Base-by-base conservation (phyloP, 92 coral and sea anemone species). In the Phymanthus crucifer region DNA sequence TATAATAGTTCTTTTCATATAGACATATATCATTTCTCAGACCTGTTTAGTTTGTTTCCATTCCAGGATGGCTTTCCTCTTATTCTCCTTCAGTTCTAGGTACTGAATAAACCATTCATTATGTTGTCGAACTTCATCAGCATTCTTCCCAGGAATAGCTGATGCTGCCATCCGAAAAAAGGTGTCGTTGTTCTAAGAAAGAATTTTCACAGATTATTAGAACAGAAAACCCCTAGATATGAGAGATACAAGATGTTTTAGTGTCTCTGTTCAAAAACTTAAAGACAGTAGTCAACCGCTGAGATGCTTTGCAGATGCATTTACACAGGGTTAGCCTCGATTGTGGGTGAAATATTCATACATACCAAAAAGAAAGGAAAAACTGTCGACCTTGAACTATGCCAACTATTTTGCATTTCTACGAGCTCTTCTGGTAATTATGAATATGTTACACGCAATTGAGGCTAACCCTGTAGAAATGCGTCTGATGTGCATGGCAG, bases 41-140 rank as follows among this genome's bases (percentile, higher is more conserved):
- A 90, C 98, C 80, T 88, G 82, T 89, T 93, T 95, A 64, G 33
- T 78, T 5, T 81, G 75, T 74, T 91, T 96, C 99, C 99, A 96
- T 32, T 96, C 93, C 11, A 83, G 89, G 34, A 96, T 93, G 8
- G 97, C 99, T 65, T 84, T 77, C 74, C 83, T 93, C 81, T 96
- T 96, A 78, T 81, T 87, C 40, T 96, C 98, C 70, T 93, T 87
- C 46, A 96, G 83, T 32, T 70, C 84, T 79, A 91, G 84, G 81
- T 96, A 96, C 56, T 96, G 96, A 23, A 84, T 90, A 85, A 89
- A 96, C 99, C 99, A 96, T 43, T 96, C 99, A 58, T 93, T 87
- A 48, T 96, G 99, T 17, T 96, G 99, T 35, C 94, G 83, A 36
- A 96, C 93, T 38, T 93, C 99, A 79, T 91, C 94, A 21, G 78